Conservation (phyloP, 2,113 vertebrate species). For the Hippopotamus amphibius region DNA sequence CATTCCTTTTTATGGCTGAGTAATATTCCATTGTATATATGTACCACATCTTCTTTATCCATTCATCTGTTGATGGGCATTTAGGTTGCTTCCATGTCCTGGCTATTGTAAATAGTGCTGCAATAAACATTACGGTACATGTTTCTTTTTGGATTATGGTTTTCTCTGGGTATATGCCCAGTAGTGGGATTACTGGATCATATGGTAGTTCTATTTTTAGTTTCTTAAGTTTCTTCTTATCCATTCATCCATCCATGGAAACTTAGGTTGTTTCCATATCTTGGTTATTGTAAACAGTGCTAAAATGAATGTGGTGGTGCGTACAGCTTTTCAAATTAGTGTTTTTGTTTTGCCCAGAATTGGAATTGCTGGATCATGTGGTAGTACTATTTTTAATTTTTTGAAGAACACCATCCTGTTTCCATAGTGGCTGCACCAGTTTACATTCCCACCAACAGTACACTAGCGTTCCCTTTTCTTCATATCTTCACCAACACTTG, state of each 20-base stretch:
- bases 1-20: too few relatives aligned
- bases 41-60: too few relatives aligned
- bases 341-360: background rate
- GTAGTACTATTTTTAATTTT: background rate
- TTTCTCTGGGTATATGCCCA: too few relatives aligned
- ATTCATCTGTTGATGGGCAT: too few relatives aligned
- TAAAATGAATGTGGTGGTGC: background rate
- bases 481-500: background rate
- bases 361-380: background rate
- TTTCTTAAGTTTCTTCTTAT: background rate
- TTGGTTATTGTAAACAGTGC: background rate
- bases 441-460: background rate
- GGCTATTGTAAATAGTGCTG: too few relatives aligned
- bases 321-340: background rate
- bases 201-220: too few relatives aligned
- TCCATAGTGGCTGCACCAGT: background rate
- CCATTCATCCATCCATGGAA: background rate
- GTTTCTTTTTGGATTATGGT: too few relatives aligned
- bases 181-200: too few relatives aligned
- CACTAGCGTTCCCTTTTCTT: background rate
- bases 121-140: too few relatives aligned
- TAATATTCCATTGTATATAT: too few relatives aligned
- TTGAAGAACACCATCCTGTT: background rate
- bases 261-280: background rate
- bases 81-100: too few relatives aligned